Conservation (phyloP, 2,797 vertebrate genomes). For the Columba guinea region DNA sequence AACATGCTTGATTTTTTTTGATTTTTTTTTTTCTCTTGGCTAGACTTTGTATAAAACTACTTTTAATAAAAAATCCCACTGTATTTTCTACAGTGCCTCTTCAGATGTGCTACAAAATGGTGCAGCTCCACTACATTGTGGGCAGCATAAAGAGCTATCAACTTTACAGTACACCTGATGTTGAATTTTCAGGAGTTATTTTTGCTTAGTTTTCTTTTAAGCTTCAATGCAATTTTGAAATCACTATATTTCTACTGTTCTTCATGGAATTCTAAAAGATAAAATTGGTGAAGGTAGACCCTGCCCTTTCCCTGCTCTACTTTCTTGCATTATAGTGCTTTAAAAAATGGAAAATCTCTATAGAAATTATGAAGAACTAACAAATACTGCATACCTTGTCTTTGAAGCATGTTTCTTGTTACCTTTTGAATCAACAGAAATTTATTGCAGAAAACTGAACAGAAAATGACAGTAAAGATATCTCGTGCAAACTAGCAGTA, state of each 20-base stretch:
- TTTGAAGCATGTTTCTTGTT: background rate
- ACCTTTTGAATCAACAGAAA: background rate
- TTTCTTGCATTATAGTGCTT: background rate
- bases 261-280: background rate
- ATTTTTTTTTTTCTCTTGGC: background rate
- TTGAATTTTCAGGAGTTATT: background rate
- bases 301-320: background rate
- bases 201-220: background rate
- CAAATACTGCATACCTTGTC: background rate
- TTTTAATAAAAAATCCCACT: background rate
- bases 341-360: background rate
- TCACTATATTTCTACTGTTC: background rate
- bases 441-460: background rate
- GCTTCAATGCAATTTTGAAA: background rate
- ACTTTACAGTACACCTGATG: background rate
- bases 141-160: background rate
- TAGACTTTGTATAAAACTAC: background rate
- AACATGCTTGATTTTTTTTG: background rate
- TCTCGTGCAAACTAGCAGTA: background rate
- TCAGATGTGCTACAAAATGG: background rate
- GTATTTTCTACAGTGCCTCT: background rate
- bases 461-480: background rate
- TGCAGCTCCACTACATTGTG: background rate
- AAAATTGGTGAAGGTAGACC: background rate
- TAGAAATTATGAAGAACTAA: background rate